Evolutionary conservation across 2,888 invertebrate species (phyloP).

Genomic region (Agrochola lychnidis): DNA sequence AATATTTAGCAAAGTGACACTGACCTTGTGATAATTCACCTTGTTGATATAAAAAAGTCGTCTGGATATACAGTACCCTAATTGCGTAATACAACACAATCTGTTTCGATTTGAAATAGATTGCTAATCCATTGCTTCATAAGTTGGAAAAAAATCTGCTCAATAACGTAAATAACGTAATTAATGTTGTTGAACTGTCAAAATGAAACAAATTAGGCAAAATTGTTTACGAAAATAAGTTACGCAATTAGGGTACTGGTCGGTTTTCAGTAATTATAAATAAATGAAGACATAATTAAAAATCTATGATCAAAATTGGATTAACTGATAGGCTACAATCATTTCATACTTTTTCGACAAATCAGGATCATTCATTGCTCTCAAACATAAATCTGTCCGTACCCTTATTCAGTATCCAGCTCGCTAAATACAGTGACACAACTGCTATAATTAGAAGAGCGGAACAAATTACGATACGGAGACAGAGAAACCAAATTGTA

Average conservation of each 20-base stretch:
- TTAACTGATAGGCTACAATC: not conserved
- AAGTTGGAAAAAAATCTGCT: no score
- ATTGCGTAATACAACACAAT: no score
- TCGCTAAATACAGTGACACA: constrained; percentile 36
- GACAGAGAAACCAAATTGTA: constrained; percentile 27
- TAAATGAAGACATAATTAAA: not conserved
- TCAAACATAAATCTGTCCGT: constrained; percentile 13
- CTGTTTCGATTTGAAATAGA: no score
- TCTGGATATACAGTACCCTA: constrained; percentile 2
- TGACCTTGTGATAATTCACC: constrained; percentile 49
- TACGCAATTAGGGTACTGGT: not conserved
- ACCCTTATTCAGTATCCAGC: constrained; percentile 5
- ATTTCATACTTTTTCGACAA: not conserved
- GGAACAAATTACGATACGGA: constrained; percentile 27
- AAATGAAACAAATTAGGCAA: no score
- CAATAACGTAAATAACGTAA: no score
- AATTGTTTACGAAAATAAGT: no score
- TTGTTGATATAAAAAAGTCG: constrained; percentile 36
- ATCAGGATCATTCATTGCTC: not conserved
- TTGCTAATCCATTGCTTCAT: no score
- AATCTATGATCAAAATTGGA: not conserved
- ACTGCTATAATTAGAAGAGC: constrained; percentile 43
- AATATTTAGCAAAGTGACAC: constrained; percentile 43
- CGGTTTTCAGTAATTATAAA: not conserved
- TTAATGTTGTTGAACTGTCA: no score